Base-by-base conservation (phyloP, 2,888 invertebrate genomes). In the Lydus trimaculatus region DNA sequence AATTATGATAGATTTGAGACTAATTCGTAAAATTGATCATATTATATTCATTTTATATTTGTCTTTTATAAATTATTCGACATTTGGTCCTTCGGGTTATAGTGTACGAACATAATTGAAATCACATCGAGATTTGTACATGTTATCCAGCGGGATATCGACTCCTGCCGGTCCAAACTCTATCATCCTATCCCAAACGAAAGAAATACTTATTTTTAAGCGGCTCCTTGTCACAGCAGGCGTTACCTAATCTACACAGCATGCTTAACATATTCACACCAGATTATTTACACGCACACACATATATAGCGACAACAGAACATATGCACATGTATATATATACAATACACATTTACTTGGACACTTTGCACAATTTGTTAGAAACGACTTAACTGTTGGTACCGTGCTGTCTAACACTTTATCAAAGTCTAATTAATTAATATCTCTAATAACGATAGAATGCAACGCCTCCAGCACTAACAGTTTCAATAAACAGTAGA, bases 181-280 rank as follows among this genome's bases (percentile, higher is more conserved):
- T 76, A 77, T 79, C 81, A 76, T 77, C 76, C 77, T 72, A 75
- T 76, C 71, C 72, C 70, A 69, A 70, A 73, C 73, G 67, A 73
- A 78, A 74, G 71, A 74, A 73, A 73, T 74, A 73, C 78, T 76
- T 76, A 78, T 80, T 81, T 80, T 79, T 78, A 77, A 80, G 79
- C 77, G 79, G 78, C 79, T 81, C 75, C 81, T 79, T 78, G 76
- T 79, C 81, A 71, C 81, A 79, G 78, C 78, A 72, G 78, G 81
- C 75, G 75, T 76, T 77, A 75, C 76, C 79, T 80, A 82, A 82
- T 82, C 81, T 79, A 77, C 80, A 72, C 80, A 78, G 77, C 79
- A 73, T 78, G 79, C 73, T 77, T 75, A 79, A 79, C 80, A 77
- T 80, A 79, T 79, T 79, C 78, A 79, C 80, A 78, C 78, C 73